These are phyloP conservation scores for Coregonus clupeaformis DNA, from an alignment of 2,113 vertebrate species.

Conservation along the genomic window DNA sequence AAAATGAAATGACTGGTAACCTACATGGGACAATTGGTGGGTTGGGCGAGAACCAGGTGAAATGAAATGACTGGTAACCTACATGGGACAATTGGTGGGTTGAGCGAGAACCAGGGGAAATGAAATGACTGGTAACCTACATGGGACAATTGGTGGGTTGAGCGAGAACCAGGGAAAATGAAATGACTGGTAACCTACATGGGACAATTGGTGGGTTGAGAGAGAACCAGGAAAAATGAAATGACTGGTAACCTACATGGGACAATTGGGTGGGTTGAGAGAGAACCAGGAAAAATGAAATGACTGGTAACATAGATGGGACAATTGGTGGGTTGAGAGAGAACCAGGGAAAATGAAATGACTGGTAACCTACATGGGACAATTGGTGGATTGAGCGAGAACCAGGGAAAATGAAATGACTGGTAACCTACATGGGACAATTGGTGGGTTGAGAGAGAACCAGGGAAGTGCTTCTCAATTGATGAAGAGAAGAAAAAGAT, in stretches of 20 bases:
- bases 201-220: conserved; percentile 6
- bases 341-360: conserved; percentile 19
- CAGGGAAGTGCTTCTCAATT: conserved; percentile 40
- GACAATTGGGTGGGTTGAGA: conserved; percentile 10
- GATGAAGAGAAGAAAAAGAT: conserved; percentile 47
- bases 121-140: conserved; percentile 16
- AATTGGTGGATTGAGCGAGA: conserved; percentile 16
- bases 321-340: conserved; percentile 13
- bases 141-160: conserved; percentile 3
- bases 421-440: conserved; percentile 5
- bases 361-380: conserved; percentile 13
- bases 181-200: conserved; percentile 16
- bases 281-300: conserved; percentile 20
- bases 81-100: not conserved
- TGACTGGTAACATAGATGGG: conserved; percentile 13
- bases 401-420: conserved; percentile 13
- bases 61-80: conserved; percentile 11
- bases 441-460: conserved; percentile 18
- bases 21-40: not conserved
- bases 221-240: conserved; percentile 21
- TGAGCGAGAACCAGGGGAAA: conserved; percentile 19
- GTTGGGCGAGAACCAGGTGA: conserved; percentile 25
- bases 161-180: conserved; percentile 22
- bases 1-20: conserved; percentile 18
- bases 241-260: conserved; percentile 16